Evolutionary conservation across 2,888 invertebrate genomes (phyloP), one percentile per base, ranked within the genome.

Genomic region (Drosophila tripunctata): DNA sequence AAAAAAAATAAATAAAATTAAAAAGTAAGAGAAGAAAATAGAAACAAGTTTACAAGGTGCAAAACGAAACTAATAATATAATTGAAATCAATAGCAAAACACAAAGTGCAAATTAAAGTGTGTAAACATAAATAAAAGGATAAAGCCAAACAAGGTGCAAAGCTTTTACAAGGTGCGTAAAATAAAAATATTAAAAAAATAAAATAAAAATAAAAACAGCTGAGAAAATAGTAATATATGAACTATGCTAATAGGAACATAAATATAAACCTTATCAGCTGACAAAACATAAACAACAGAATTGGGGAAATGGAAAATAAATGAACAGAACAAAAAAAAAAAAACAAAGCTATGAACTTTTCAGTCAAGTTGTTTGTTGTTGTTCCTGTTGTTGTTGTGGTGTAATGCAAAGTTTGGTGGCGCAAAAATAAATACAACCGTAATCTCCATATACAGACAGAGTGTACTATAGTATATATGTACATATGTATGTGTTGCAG

Each of bases 381-480:
- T 45, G 8, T 33, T 50, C 10, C 24, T 48, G 43, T 57, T 51
- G 41, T 51, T 51, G 30, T 44, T 43, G 55, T 66, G 40, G 12
- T 45, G 67, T 58, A 62, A 64, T 62, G 64, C 61, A 67, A 77
- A 73, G 60, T 72, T 71, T 57, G 57, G 57, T 52, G 40, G 67
- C 52, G 67, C 52, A 62, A 67, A 67, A 61, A 67, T 57, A 68
- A 68, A 68, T 73, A 55, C 67, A 35, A 41, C 50, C 55, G 60
- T 66, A 70, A 55, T 43, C 52, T 21, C 4, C 43, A 38, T 58
- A 55, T 58, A 54, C 48, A 54, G 51, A 54, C 7, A 15, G n/a
- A n/a, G n/a, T n/a, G n/a, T n/a, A n/a, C n/a, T n/a, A n/a, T n/a
- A 40, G 10, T 24, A 15, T 17, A 19, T 17, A 17, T 50, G 15